Conservation (phyloP, 2,888 invertebrate genomes). For the Phengaris arion region DNA sequence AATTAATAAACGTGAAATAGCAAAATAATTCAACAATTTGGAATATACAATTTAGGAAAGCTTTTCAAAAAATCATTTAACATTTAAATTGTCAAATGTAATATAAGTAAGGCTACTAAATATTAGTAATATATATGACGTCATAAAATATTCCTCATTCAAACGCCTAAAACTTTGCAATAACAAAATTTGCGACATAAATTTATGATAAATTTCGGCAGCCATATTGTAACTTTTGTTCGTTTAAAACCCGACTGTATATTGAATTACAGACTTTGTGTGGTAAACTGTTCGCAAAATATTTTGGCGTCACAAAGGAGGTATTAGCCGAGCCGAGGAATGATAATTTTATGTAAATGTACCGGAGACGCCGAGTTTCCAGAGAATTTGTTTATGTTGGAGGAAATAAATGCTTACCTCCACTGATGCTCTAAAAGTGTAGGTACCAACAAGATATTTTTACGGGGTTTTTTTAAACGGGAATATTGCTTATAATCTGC, state of each 20-base stretch:
- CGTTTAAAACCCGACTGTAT: slow-evolving; percentile 49
- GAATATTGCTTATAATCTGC: neutral
- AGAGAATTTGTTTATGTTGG: slow-evolving; percentile 67
- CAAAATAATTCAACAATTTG: no score
- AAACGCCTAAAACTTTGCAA: slow-evolving; percentile 15
- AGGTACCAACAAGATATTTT: neutral
- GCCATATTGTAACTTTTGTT: slow-evolving; percentile 43
- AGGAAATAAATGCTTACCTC: slow-evolving; percentile 43
- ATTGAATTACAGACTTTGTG: slow-evolving; percentile 76
- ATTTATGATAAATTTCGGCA: slow-evolving; percentile 25
- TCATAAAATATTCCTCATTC: neutral
- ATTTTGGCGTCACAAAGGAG: slow-evolving; percentile 75
- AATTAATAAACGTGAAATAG: neutral
- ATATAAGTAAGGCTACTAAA: neutral
- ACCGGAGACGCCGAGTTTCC: slow-evolving; percentile 42
- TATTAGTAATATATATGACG: neutral
- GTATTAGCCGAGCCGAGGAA: slow-evolving; percentile 55
- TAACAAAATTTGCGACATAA: slow-evolving; percentile 19
- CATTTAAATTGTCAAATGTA: neutral
- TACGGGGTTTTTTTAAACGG: neutral
- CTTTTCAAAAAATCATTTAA: no score
- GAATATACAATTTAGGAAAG: no score
- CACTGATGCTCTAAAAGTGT: neutral
- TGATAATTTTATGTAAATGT: slow-evolving; percentile 66
- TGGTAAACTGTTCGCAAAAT: slow-evolving; percentile 77